These are phyloP conservation scores for Ascidia mentula DNA, from an alignment of 23 tunicate genomes.

Conservation along the genomic window DNA sequence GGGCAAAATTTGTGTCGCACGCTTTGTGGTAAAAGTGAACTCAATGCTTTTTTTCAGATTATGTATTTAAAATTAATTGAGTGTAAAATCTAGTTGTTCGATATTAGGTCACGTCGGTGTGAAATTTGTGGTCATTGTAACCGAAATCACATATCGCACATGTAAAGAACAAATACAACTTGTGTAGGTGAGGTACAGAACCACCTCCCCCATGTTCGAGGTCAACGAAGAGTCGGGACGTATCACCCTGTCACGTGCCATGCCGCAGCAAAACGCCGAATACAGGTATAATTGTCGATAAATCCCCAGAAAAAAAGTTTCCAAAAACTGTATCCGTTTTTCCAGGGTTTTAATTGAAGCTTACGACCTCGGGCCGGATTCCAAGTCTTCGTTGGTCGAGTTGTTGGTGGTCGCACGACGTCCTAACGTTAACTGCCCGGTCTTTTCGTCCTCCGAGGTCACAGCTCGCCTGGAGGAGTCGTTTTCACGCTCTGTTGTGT, in stretches of 20 bases:
- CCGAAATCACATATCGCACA: no score
- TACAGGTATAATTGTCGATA: constrained; percentile 20
- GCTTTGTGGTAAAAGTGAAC: no score
- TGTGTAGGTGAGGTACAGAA: constrained; percentile 1
- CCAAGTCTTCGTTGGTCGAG: constrained; percentile 18
- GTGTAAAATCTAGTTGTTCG: no score
- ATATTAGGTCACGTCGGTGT: no score
- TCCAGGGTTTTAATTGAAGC: constrained; percentile 48
- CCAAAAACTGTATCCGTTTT: no score
- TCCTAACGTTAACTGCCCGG: constrained; percentile 51
- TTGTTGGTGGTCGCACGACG: constrained; percentile 32
- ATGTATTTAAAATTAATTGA: no score
- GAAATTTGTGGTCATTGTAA: no score
- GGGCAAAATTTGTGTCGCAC: no score
- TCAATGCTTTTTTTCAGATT: no score
- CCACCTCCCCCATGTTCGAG: constrained; percentile 7
- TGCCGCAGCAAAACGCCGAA: constrained; percentile 42
- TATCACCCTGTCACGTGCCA: constrained; percentile 16
- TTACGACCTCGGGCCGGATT: constrained; percentile 40
- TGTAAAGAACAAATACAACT: no score
- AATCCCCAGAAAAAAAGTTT: neutral
- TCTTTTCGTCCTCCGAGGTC: constrained; percentile 13
- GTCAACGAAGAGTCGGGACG: constrained; percentile 51
- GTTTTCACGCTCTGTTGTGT: constrained; percentile 5
- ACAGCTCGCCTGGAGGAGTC: constrained; percentile 26